Percentiles rank a stretch among this genome's conserved stretches.
Conservation (phyloP, 2,113 vertebrate species). For the Ginglymostoma cirratum region DNA sequence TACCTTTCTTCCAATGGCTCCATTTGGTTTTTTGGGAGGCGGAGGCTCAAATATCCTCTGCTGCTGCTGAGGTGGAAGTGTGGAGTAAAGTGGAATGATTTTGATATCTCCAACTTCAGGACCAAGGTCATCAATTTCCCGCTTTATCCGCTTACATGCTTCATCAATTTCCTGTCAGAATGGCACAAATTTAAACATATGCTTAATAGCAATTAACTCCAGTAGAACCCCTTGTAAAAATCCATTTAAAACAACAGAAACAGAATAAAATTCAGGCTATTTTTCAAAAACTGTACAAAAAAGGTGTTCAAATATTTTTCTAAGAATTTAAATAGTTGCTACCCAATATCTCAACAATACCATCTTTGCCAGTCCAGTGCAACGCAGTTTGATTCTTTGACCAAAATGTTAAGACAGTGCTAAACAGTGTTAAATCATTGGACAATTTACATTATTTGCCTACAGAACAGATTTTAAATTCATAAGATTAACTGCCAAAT, state of each 20-base stretch:
- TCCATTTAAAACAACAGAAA: background rate
- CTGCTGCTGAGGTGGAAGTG: conserved; percentile 89
- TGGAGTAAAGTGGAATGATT: conserved; percentile 94
- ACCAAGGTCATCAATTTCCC: conserved; percentile 89
- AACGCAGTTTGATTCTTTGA: background rate
- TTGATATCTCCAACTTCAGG: conserved; percentile 93
- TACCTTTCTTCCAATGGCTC: conserved; percentile 93
- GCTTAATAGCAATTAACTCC: background rate
- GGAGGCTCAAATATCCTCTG: conserved; percentile 93
- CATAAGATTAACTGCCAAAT: background rate
- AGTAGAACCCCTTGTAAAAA: background rate
- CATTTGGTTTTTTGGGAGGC: conserved; percentile 83
- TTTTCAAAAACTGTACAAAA: background rate
- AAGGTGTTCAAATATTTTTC: no score
- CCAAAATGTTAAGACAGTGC: background rate
- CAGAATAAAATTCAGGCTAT: background rate
- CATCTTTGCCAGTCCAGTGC: background rate
- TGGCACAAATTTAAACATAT: conserved; percentile 39
- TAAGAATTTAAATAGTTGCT: background rate
- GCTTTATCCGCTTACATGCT: conserved; percentile 94
- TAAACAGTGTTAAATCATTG: background rate
- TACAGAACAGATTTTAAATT: background rate
- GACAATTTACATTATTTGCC: background rate
- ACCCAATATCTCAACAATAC: background rate
- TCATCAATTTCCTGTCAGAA: conserved; percentile 88